Evolutionary conservation across 2,888 invertebrate species (phyloP), one percentile per base, ranked within the genome.

Genomic region (Napeogenes inachia): DNA sequence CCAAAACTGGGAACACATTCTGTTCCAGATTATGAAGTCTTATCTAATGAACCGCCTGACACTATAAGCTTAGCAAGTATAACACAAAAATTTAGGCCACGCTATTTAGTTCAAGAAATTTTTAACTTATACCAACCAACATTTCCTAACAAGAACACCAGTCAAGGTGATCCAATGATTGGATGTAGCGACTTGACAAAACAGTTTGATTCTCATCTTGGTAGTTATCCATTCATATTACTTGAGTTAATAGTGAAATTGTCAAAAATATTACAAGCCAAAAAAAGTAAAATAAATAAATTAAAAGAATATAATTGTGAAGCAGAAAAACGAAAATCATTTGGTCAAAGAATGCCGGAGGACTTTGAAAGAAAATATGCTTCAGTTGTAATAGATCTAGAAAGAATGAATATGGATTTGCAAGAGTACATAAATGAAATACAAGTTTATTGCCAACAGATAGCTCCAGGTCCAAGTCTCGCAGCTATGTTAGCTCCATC

Each of bases 1-100:
- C 94, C 94, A 54, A 98, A 97, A 54, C 91, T 99, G 50, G 98
- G 98, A 0, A 98, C 98, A 4, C 97, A 98, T 85, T 97, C 98
- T 60, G 96, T 99, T 66, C 98, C 98, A 32, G 99, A 99, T 87
- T 98, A 95, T 89, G 99, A 99, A 92, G 98, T 99, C 67, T 91
- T 98, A 81, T 97, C 97, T 2, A 97, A 97, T 82, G 98, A 98
- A 73, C 94, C 95, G 54, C 95, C 96, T 54, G 98, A 98, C 79
- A 98, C 97, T 33, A 94, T 98, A 74, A 95, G 96, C 57, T 91
- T 98, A 50, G 93, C 95, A 47, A 95, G 95, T 68, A 95, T 98
- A 76, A 93, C 95, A 35, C 95, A 95, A 75, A 95, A 95, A 75
- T 95, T 95, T 74, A 92, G 96, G 66, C 95, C 95, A 4, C 91